These are phyloP conservation scores for Batillaria attramentaria DNA, from an alignment of 1,140 invertebrate genomes.

Conservation along the genomic window DNA sequence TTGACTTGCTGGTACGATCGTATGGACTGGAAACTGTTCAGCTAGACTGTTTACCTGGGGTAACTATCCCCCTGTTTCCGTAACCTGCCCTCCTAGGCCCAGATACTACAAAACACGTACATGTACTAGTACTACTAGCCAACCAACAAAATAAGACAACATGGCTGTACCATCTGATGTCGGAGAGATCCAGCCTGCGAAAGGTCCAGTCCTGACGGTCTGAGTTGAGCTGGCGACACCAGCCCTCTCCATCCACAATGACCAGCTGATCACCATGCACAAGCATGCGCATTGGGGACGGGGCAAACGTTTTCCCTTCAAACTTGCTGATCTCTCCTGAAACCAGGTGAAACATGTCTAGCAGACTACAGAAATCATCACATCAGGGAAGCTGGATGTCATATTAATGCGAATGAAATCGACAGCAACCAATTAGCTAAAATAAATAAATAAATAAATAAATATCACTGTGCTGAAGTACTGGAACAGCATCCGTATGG, in stretches of 20 bases:
- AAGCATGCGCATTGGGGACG: neutral
- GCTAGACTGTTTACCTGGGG: neutral
- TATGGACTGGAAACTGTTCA: neutral
- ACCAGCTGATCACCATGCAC: neutral
- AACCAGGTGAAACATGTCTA: too few relatives aligned
- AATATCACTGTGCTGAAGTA: too few relatives aligned
- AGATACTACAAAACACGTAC: slow-evolving; percentile 3
- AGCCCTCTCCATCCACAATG: slow-evolving; percentile 4
- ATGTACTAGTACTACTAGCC: neutral
- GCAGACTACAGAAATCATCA: too few relatives aligned
- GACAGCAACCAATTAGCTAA: too few relatives aligned
- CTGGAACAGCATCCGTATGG: too few relatives aligned
- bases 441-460: too few relatives aligned
- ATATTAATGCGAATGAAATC: too few relatives aligned
- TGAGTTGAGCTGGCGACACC: neutral
- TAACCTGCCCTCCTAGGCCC: neutral
- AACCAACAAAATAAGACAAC: neutral
- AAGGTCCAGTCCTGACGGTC: neutral
- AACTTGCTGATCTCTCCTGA: slow-evolving; percentile 7
- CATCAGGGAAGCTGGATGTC: too few relatives aligned
- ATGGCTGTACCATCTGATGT: slow-evolving; percentile 6
- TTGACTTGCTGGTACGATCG: neutral
- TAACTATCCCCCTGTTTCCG: neutral
- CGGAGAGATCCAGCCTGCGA: neutral
- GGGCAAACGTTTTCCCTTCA: neutral